These are phyloP conservation scores for human (Homo sapiens) DNA, from an alignment of 2,113 vertebrate genomes.

Conservation along the genomic window DNA sequence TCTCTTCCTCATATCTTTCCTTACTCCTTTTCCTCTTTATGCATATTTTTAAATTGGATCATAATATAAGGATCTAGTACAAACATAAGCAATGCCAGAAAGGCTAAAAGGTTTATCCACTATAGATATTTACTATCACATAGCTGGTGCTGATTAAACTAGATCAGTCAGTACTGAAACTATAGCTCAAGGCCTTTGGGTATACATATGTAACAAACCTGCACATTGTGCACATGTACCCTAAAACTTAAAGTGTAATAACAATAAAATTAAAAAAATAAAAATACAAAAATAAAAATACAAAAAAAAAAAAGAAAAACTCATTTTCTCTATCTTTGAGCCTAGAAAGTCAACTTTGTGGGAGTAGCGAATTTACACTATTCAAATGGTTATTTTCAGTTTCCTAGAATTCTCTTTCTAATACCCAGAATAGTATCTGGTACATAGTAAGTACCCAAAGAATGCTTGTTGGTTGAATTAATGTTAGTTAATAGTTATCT, in stretches of 20 bases:
- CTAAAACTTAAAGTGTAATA: too few relatives aligned
- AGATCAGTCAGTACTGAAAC: not conserved
- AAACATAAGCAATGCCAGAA: not conserved
- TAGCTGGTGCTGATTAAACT: not conserved
- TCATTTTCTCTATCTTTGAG: not conserved
- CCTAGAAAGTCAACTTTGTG: not conserved
- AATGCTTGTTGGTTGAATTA: not conserved
- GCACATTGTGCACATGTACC: too few relatives aligned
- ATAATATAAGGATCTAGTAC: slow-evolving; percentile 9
- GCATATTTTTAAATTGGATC: not conserved
- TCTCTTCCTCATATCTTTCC: not conserved
- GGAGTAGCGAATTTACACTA: not conserved
- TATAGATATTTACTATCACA: slow-evolving; percentile 10
- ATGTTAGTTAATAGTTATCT: not conserved
- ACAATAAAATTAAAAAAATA: too few relatives aligned
- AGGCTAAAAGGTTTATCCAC: not conserved
- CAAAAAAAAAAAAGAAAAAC: too few relatives aligned
- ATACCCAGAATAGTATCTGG: not conserved
- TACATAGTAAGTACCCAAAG: not conserved
- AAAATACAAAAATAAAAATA: too few relatives aligned
- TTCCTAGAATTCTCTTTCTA: not conserved
- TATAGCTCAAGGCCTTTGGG: not conserved
- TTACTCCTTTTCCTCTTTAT: not conserved
- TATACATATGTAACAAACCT: too few relatives aligned
- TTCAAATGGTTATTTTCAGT: not conserved